Conservation (phyloP, 1,140 invertebrate genomes). For the Leucophenga varia region DNA sequence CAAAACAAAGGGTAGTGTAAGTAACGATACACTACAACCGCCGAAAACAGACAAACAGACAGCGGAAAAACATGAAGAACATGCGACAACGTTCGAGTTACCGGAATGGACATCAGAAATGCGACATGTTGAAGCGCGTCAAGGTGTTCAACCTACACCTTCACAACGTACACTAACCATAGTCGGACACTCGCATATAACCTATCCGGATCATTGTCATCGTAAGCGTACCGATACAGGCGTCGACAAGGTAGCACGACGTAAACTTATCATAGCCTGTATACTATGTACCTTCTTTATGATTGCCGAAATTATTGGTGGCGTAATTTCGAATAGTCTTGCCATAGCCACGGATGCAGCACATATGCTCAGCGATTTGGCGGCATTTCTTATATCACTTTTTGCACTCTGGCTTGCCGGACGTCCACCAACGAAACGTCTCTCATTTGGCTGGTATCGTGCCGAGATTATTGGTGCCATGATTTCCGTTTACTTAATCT, state of each 20-base stretch:
- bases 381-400: constrained; percentile 77
- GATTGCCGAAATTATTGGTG: constrained; percentile 68
- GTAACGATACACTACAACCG: too few relatives aligned
- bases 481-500: constrained; percentile 71
- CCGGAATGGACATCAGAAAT: too few relatives aligned
- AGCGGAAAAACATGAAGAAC: too few relatives aligned
- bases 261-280: constrained; percentile 60
- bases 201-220: constrained; percentile 70
- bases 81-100: too few relatives aligned
- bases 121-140: too few relatives aligned
- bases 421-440: constrained; percentile 64
- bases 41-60: too few relatives aligned
- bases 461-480: constrained; percentile 67
- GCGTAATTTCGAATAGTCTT: constrained; percentile 73
- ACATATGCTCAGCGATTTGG: constrained; percentile 77
- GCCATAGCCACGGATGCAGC: constrained; percentile 83
- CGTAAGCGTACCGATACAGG: constrained; percentile 60
- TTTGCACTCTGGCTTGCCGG: constrained; percentile 70
- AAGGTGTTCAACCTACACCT: too few relatives aligned
- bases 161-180: constrained; percentile 24
- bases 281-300: constrained; percentile 64
- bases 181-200: constrained; percentile 24
- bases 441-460: constrained; percentile 72
- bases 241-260: constrained; percentile 55
- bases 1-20: too few relatives aligned